Evolutionary conservation across 2,888 invertebrate species (phyloP), one percentile per base, ranked within the genome.

Genomic region (Congeria kusceri): DNA sequence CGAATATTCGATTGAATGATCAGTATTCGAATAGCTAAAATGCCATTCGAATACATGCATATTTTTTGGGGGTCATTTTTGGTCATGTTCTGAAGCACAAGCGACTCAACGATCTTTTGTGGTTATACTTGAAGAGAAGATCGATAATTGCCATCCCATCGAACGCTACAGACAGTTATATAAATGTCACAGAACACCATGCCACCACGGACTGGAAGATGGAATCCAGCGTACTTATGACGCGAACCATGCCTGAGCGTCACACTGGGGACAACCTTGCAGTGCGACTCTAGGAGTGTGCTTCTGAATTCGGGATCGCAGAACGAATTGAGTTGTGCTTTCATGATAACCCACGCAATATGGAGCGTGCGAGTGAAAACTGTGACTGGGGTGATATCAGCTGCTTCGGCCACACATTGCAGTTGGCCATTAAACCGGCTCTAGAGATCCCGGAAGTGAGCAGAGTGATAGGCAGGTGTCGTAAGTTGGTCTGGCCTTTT

Each of bases 401-500:
- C n/a, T 66, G 59, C 47, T 73, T 66, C 28, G 65, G 29, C n/a
- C 66, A 73, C 72, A 80, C 72, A 25, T 53, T 80, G 13, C 75
- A 80, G 46, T 57, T 80, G 0, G 71, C 61, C 32, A 56, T 72
- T 1, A 80, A 72, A 62, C 75, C 76, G 15, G 64, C 68, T 4
- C 47, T 72, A 3, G 72, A 75, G 58, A 27, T 69, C 1, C 65
- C 56, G 20, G 3, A 44, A 3, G 64, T 71, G 9, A 18, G 67
- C 9, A 75, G 62, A 32, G 7, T 68, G 3, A 39, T 64, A 7
- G 15, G 57, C 9, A 29, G 56, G n/a, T 56, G 63, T 25, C 39
- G 79, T 13, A 78, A 79, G 23, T 29, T 72, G 32, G 68, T 69
- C 1, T 65, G 65, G 47, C 76, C 76, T 56, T 76, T 80, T n/a